Evolutionary conservation across 37 sponge, comb jelly and placozoan genomes (phyloP).

Genomic region (Tethya wilhelma): DNA sequence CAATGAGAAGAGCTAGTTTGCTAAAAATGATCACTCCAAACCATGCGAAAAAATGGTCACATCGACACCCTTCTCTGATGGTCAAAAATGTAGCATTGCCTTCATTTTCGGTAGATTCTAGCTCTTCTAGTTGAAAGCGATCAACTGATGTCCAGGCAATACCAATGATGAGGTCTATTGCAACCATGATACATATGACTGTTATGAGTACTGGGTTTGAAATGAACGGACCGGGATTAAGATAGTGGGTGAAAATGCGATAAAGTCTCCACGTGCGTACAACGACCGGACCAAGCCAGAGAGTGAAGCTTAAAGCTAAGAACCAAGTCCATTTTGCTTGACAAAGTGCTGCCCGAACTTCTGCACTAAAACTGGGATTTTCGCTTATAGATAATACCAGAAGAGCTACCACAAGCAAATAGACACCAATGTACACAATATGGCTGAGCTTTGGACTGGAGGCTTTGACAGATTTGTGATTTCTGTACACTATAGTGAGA

Average conservation of each 20-base stretch:
- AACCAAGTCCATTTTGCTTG: conserved; percentile 8
- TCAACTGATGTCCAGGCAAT: conserved; percentile 5
- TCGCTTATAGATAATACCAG: too few relatives aligned
- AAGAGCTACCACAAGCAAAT: not conserved
- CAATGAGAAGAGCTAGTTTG: not conserved
- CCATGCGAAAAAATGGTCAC: not conserved
- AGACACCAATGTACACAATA: conserved; percentile 1
- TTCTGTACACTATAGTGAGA: too few relatives aligned
- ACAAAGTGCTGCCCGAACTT: not conserved
- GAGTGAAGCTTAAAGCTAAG: conserved; percentile 12
- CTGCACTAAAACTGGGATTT: too few relatives aligned
- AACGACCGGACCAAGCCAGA: not conserved
- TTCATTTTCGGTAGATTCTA: not conserved
- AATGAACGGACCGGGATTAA: conserved; percentile 26
- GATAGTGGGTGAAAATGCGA: conserved; percentile 24
- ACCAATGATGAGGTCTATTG: not conserved
- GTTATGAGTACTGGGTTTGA: not conserved
- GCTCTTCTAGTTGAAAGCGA: not conserved
- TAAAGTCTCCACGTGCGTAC: conserved; percentile 29
- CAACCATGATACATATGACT: not conserved
- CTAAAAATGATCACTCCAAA: not conserved
- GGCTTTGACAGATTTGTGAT: too few relatives aligned
- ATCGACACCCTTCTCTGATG: not conserved
- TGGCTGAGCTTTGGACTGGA: conserved; percentile 10
- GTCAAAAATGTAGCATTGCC: not conserved